Percentiles rank a stretch among this genome's conserved stretches.
Conservation (phyloP, 2,797 vertebrate species). For the Amazona ochrocephala region DNA sequence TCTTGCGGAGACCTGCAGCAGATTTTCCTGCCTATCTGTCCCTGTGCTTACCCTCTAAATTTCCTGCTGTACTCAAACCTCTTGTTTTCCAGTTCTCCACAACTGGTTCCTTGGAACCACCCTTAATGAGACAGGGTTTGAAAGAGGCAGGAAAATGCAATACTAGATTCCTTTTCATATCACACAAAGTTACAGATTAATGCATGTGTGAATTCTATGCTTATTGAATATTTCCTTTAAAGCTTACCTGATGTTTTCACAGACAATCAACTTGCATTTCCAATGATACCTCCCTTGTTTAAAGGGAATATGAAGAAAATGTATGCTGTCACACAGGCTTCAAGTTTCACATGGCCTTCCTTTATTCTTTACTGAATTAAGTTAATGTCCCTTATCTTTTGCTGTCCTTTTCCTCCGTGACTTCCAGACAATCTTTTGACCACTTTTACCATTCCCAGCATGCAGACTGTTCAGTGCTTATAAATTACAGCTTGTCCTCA, state of each 20-base stretch:
- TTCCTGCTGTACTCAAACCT: neutral
- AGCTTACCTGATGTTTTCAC: conserved; percentile 33
- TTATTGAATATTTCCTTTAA: conserved; percentile 32
- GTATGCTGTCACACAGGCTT: neutral
- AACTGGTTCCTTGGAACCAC: accelerated
- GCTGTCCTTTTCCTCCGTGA: neutral
- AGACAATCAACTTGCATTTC: conserved; percentile 28
- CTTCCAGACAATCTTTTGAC: neutral
- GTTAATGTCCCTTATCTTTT: neutral
- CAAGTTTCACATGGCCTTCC: neutral
- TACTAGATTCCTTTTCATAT: neutral
- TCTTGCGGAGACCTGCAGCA: neutral
- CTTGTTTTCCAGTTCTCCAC: neutral
- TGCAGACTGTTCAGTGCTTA: neutral
- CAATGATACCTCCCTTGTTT: neutral
- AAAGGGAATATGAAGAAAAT: neutral
- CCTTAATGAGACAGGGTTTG: neutral
- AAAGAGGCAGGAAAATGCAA: neutral
- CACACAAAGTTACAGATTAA: neutral
- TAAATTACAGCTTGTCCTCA: neutral
- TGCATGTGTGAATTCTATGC: conserved; percentile 16
- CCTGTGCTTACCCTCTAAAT: neutral
- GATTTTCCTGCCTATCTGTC: neutral
- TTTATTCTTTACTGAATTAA: neutral
- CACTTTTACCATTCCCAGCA: neutral